Conservation (phyloP, 2,888 invertebrate species). For the Amphipoea oculea region DNA sequence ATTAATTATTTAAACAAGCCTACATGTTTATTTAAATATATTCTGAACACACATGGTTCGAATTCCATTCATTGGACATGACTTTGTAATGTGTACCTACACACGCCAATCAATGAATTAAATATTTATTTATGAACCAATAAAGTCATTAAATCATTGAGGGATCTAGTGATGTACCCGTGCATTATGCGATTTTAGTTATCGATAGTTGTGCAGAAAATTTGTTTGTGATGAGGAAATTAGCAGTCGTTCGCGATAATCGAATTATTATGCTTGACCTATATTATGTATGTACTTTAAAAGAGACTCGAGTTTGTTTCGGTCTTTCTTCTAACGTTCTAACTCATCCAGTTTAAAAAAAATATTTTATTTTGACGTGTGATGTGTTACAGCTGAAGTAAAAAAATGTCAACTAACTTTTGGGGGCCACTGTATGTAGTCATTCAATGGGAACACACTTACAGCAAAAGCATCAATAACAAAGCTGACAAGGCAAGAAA, state of each 20-base stretch:
- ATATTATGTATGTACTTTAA: neutral
- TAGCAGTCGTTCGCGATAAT: neutral
- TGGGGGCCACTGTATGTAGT: neutral
- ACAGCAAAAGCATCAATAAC: neutral
- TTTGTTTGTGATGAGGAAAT: neutral
- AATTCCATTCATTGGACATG: conserved; percentile 44
- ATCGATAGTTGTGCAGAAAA: conserved; percentile 20
- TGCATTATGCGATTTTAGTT: neutral
- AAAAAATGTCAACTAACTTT: neutral
- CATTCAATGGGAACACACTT: neutral
- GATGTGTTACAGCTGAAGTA: neutral
- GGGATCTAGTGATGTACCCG: conserved; percentile 28
- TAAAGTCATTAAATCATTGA: conserved; percentile 59
- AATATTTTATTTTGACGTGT: too few relatives aligned
- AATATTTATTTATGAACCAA: conserved; percentile 58
- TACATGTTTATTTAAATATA: conserved; percentile 34
- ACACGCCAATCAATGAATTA: conserved; percentile 57
- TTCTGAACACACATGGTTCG: conserved; percentile 45
- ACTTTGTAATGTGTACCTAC: conserved; percentile 33
- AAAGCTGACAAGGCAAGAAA: neutral
- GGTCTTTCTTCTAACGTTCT: neutral
- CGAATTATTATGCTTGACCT: neutral
- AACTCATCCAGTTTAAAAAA: too few relatives aligned
- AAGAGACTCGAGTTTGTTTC: neutral
- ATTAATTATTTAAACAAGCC: conserved; percentile 37